Conservation (phyloP, 2,888 invertebrate species). For the Mythimna lalbum region DNA sequence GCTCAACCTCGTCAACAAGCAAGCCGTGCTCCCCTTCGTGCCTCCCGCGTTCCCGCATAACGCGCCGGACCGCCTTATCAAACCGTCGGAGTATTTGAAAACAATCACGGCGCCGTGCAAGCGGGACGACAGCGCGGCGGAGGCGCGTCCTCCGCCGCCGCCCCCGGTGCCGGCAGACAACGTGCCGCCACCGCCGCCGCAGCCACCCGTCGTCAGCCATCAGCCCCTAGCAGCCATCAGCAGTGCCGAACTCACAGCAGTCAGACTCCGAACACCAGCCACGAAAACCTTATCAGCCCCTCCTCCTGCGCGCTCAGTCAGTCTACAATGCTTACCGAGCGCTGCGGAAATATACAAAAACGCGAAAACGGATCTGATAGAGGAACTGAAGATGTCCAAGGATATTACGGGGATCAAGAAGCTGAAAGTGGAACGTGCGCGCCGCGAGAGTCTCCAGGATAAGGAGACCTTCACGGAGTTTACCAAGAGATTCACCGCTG, state of each 20-base stretch:
- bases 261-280: conserved; percentile 94
- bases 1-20: conserved; percentile 95
- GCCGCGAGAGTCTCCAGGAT: conserved; percentile 95
- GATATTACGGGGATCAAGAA: conserved; percentile 98
- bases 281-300: conserved; percentile 96
- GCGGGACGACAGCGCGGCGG: conserved; percentile 88
- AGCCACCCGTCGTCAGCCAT: conserved; percentile 68
- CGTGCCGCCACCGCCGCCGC: conserved; percentile 81
- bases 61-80: conserved; percentile 96
- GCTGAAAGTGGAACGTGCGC: conserved; percentile 96
- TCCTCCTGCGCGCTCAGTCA: conserved; percentile 92
- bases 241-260: conserved; percentile 96
- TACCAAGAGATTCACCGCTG: conserved; percentile 95
- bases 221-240: conserved; percentile 97
- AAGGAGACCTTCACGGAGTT: conserved; percentile 96
- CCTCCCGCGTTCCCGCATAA: conserved; percentile 97
- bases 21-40: conserved; percentile 96
- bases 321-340: conserved; percentile 93
- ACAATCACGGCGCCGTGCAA: conserved; percentile 93
- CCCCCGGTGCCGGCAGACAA: conserved; percentile 86
- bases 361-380: conserved; percentile 96
- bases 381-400: conserved; percentile 97
- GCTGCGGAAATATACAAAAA: conserved; percentile 93
- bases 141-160: conserved; percentile 92
- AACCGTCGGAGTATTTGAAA: conserved; percentile 97